A percentile compares a stretch with the other conserved stretches of the same genome.
Conservation (phyloP, 2,888 invertebrate genomes). For the Agrotis clavis region DNA sequence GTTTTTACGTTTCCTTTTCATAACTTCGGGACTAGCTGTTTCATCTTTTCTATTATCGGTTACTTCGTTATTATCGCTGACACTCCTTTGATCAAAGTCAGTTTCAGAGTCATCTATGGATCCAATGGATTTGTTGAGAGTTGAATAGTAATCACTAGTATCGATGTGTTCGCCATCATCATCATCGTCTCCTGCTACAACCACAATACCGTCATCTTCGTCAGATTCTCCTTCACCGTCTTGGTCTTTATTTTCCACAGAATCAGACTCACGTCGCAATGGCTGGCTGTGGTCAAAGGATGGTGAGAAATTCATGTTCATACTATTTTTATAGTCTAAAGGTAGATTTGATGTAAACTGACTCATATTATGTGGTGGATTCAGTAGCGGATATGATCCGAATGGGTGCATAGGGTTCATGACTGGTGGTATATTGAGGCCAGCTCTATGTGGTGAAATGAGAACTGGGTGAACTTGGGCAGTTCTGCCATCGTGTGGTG, state of each 20-base stretch:
- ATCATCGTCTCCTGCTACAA: constrained; percentile 95
- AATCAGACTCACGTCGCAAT: constrained; percentile 82
- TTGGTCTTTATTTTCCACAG: constrained; percentile 89
- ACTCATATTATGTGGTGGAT: constrained; percentile 93
- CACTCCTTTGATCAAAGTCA: constrained; percentile 86
- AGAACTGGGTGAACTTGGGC: constrained; percentile 96
- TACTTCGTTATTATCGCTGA: constrained; percentile 84
- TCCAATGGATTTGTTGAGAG: constrained; percentile 82
- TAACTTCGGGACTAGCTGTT: constrained; percentile 90
- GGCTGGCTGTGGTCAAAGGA: constrained; percentile 81
- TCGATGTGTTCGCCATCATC: constrained; percentile 92
- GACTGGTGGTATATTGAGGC: constrained; percentile 92
- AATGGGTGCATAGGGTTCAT: constrained; percentile 94
- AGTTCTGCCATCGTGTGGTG: constrained; percentile 97
- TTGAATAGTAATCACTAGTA: constrained; percentile 86
- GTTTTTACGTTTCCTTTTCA: constrained; percentile 96
- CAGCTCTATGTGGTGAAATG: constrained; percentile 93
- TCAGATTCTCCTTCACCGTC: constrained; percentile 93
- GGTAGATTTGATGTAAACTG: constrained; percentile 89
- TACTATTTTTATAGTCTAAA: constrained; percentile 88
- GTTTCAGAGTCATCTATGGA: constrained; percentile 86
- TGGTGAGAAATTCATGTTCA: constrained; percentile 81
- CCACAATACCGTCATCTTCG: constrained; percentile 94
- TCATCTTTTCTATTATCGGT: constrained; percentile 88
- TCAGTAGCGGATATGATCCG: constrained; percentile 94